A percentile compares a stretch with the other conserved stretches of the same genome.
Evolutionary conservation across 2,113 vertebrate genomes (phyloP).

Genomic region (Macrotus californicus): DNA sequence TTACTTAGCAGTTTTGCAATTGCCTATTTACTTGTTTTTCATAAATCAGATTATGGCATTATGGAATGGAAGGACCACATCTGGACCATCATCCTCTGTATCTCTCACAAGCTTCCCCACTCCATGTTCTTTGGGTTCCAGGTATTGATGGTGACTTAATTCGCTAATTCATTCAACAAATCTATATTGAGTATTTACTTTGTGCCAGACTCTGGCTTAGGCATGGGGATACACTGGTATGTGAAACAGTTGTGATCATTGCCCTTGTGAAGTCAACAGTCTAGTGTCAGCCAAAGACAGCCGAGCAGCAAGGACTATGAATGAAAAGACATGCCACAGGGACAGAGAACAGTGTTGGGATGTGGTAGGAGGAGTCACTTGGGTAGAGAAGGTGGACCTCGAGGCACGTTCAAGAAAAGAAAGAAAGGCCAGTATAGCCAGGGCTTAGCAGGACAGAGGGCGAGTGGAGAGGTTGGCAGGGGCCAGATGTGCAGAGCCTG

Average conservation of each 20-base stretch:
- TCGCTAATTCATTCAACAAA: background rate
- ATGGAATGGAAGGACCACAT: background rate
- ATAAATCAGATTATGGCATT: background rate
- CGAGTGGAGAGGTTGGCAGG: background rate
- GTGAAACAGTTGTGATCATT: background rate
- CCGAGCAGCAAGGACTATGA: background rate
- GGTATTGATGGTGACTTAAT: background rate
- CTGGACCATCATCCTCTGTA: background rate
- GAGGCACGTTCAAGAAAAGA: background rate
- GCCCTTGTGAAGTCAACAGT: background rate
- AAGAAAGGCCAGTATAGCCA: background rate
- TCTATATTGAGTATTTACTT: background rate
- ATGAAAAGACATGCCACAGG: background rate
- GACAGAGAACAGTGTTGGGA: conserved; percentile 17
- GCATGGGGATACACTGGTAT: background rate
- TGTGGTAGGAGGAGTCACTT: background rate
- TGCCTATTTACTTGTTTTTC: background rate
- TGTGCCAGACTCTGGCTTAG: background rate
- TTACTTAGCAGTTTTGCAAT: background rate
- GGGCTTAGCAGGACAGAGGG: background rate
- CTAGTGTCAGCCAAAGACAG: background rate
- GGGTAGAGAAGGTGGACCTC: background rate
- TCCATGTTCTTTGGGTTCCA: background rate
- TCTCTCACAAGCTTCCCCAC: background rate
- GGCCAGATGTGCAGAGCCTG: background rate